Evolutionary conservation across 2,888 invertebrate species (phyloP), one percentile per base, ranked within the genome.

Genomic region (Oeneis ivallda): DNA sequence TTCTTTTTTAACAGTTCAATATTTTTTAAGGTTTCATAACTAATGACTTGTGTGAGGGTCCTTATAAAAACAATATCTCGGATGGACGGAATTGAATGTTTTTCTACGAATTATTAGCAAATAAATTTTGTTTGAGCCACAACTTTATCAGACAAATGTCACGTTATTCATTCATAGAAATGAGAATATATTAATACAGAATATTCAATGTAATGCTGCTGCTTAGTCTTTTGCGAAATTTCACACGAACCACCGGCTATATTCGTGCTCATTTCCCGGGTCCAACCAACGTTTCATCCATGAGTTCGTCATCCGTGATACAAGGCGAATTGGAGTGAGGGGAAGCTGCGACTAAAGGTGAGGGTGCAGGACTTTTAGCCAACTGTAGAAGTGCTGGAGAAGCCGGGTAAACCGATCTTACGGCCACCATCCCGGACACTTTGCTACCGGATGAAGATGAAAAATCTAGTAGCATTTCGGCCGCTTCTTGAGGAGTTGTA

Each of bases 231-330:
- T 52, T 11, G 45, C 50, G 4, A 10, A 62, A 32, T 60, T n/a
- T 45, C 8, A 13, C 19, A 13, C 11, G 37, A 37, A 32, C 34
- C 58, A 39, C 1, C 34, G 15, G 26, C 19, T 39, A 19, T 32
- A 17, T 47, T 34, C 15, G 19, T 53, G 70, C 78, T 93, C 92
- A 95, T 93, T 96, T 96, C 50, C 95, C 95, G 76, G 95, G 93
- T 9, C 96, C 96, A 61, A 96, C 95, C 58, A 97, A 88, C 7
- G 96, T 96, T 81, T 96, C 97, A 83, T 97, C 97, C 96, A 97
- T 97, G 19, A 97, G 93, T 79, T 97, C 97, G 83, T 98, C 97
- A 79, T 97, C 97, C 54, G 97, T 96, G 74, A 96, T 95, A 76
- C 96, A 95, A 17, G 96, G 96, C 7, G 96, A 96, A 73, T 95